Conservation (phyloP, 2,888 invertebrate species). For the Melanchra persicariae region DNA sequence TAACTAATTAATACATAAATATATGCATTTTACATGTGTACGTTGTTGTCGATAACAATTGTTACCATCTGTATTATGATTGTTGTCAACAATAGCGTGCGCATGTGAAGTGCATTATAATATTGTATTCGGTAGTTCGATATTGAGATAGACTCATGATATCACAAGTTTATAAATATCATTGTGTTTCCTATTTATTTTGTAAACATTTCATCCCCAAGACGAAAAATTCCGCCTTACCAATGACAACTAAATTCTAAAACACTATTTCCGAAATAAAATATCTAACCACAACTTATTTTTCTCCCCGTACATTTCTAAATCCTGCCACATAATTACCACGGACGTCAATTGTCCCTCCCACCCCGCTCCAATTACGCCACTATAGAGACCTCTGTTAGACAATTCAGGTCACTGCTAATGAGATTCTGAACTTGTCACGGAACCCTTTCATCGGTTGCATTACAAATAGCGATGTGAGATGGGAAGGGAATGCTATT, state of each 20-base stretch:
- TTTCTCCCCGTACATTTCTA: conserved; percentile 19
- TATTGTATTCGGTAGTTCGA: too few relatives aligned
- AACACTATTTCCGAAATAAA: background rate
- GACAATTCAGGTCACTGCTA: conserved; percentile 64
- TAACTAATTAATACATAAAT: too few relatives aligned
- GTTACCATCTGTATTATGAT: too few relatives aligned
- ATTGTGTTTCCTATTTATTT: too few relatives aligned
- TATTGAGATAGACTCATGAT: too few relatives aligned
- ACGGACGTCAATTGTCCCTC: conserved; percentile 25
- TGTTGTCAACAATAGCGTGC: too few relatives aligned
- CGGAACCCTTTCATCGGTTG: conserved; percentile 35
- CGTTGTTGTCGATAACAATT: too few relatives aligned
- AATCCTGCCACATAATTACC: conserved; percentile 26
- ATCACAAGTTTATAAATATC: too few relatives aligned
- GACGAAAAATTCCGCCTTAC: too few relatives aligned
- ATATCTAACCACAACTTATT: background rate
- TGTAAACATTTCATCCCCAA: too few relatives aligned
- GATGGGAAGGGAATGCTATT: background rate
- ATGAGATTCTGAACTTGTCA: conserved; percentile 64
- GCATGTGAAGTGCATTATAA: too few relatives aligned
- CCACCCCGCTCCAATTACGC: conserved; percentile 55
- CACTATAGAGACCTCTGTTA: conserved; percentile 46
- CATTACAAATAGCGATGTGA: conserved; percentile 30
- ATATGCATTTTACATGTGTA: too few relatives aligned
- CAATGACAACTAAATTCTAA: background rate